Base-by-base conservation (phyloP, 2,888 invertebrate genomes). In the Amblyteles armatorius region DNA sequence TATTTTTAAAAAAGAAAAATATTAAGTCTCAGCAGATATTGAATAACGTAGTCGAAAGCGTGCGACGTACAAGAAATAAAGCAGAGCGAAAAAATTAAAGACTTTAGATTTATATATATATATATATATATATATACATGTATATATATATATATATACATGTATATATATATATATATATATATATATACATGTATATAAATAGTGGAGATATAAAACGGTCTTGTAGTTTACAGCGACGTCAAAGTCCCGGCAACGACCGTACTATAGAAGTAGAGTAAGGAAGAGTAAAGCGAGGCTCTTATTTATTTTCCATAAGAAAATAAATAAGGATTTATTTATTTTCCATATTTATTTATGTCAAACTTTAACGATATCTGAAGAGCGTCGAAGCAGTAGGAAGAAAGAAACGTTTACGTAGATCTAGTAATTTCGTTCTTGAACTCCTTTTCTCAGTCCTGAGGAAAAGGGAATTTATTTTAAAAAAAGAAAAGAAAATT, bases 21-120 rank as follows among this genome's bases (percentile, higher is more conserved):
- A 22, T 11, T 16, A 72, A 69, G 19, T 57, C 68, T 19, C 60
- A 40, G 67, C 26, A 68, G 73, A 72, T 40, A 78, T 60, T 55
- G 77, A 73, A 78, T 44, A 84, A 78, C 57, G 68, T 77, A 72
- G 67, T 80, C 29, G 44, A 65, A 84, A 81, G 77, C 84, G 67
- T 84, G 84, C 84, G 72, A 80, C 71, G 72, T 84, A 77, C 72
- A 82, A 78, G 78, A 72, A 78, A 57, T 73, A 73, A 84, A 81
- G 73, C 81, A 26, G 36, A 55, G 73, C 29, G 16, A 55, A 77
- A 16, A 74, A 68, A 57, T 13, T 11, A 44, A 68, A 69, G 19
- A 50, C 33, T 55, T 13, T 44, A n/a, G 52, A 50, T 55, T 48
- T 71, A 57, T 69, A 5, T 71, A 44, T 69, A 5, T 77, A 22